A percentile compares a stretch with the other conserved stretches of the same genome.
These are phyloP conservation scores for Myrmecophaga tridactyla DNA, from an alignment of 2,113 vertebrate species.

Conservation along the genomic window DNA sequence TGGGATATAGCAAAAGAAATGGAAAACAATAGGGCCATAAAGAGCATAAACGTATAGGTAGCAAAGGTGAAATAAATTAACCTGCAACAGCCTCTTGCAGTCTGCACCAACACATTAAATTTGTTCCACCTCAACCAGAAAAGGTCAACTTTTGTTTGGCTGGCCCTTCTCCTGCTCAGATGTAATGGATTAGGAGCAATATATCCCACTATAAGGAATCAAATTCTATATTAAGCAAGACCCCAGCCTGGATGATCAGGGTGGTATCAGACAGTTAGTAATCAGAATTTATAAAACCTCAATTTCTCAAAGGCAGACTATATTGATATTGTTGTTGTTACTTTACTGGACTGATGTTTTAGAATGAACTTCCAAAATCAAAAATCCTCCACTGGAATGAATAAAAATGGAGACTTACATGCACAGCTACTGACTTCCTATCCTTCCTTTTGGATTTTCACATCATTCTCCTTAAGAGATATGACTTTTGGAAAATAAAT, in stretches of 20 bases:
- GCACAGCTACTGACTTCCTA: background rate
- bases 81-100: background rate
- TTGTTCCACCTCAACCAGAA: background rate
- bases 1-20: background rate
- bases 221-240: background rate
- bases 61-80: background rate
- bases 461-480: background rate
- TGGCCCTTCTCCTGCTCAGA: background rate
- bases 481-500: background rate
- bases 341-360: background rate
- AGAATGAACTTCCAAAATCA: background rate
- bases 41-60: background rate
- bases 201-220: background rate
- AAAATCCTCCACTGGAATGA: background rate
- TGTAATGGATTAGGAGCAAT: background rate
- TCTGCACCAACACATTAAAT: background rate
- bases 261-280: background rate
- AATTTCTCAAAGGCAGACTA: background rate
- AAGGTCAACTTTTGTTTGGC: background rate
- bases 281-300: background rate
- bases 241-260: background rate
- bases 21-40: background rate
- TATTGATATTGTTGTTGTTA: background rate
- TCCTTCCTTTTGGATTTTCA: background rate
- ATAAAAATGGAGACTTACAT: background rate